phyloP scores from a whole-genome alignment of 2,113 vertebrate species.

The Gorilla gorilla region DNA sequence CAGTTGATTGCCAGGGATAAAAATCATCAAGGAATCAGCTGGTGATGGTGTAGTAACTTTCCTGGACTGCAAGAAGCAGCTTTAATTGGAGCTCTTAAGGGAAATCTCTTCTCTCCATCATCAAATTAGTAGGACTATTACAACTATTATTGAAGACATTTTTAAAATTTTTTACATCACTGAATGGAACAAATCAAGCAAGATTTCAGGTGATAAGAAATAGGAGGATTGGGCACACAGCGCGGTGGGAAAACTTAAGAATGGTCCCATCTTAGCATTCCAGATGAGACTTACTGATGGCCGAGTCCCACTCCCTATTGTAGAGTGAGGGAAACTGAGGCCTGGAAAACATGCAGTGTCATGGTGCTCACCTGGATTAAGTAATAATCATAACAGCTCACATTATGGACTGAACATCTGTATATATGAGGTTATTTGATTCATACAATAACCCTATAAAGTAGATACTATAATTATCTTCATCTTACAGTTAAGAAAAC shows the following conservation, averaged over 20 bases:
- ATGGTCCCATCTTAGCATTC: not conserved
- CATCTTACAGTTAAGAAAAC: not conserved
- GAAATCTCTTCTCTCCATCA: not conserved
- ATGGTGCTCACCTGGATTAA: not conserved
- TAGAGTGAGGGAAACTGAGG: not conserved
- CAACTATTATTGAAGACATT: not conserved
- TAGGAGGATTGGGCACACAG: no score
- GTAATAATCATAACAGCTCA: not conserved
- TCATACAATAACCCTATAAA: not conserved
- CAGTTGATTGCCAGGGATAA: not conserved
- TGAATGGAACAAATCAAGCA: not conserved
- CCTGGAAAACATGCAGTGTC: not conserved
- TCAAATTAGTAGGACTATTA: not conserved
- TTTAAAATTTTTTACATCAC: not conserved
- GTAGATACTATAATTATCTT: not conserved
- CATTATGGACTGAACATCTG: not conserved
- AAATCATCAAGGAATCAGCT: not conserved
- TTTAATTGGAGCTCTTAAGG: not conserved
- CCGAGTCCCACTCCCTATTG: not conserved
- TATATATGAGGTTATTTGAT: not conserved
- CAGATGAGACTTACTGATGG: not conserved
- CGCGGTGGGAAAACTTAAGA: not conserved
- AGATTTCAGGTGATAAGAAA: not conserved
- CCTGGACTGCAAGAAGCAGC: not conserved
- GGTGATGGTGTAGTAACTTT: not conserved